Conservation (phyloP, 2,888 invertebrate genomes). For the Catocala sponsa region DNA sequence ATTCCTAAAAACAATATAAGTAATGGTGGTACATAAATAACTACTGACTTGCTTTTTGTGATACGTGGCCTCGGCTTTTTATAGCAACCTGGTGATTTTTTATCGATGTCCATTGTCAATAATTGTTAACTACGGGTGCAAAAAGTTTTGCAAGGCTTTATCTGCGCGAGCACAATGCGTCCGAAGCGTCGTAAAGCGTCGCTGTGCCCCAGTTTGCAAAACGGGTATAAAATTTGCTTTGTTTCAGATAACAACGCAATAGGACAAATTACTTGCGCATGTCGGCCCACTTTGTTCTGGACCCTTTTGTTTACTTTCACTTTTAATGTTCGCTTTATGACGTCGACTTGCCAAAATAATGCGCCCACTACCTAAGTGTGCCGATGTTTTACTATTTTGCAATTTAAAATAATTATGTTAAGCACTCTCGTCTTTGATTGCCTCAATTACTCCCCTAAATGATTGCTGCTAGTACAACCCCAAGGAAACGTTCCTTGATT, state of each 20-base stretch:
- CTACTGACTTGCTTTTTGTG: constrained; percentile 40
- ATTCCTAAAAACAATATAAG: constrained; percentile 35
- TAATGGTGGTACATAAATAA: constrained; percentile 33
- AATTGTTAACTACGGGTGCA: constrained; percentile 66
- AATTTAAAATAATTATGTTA: constrained; percentile 14
- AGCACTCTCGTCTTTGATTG: constrained; percentile 16
- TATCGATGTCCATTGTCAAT: constrained; percentile 68
- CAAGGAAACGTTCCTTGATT: not conserved
- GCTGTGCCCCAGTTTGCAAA: constrained; percentile 78
- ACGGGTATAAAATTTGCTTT: constrained; percentile 69
- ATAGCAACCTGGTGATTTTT: constrained; percentile 66
- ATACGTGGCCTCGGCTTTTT: constrained; percentile 68
- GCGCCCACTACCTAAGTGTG: constrained; percentile 18
- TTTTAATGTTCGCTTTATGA: constrained; percentile 63
- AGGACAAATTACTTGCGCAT: constrained; percentile 76
- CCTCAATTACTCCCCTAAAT: not conserved
- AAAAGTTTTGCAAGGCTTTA: constrained; percentile 79
- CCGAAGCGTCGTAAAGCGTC: constrained; percentile 72
- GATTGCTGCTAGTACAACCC: not conserved
- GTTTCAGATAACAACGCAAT: constrained; percentile 76
- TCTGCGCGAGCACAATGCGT: constrained; percentile 63
- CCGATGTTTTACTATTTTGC: constrained; percentile 26
- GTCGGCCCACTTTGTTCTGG: constrained; percentile 74
- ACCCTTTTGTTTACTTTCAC: constrained; percentile 73
- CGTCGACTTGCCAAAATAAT: constrained; percentile 34